Percentiles rank a stretch among this genome's conserved stretches.
These are phyloP conservation scores for Antitype chi DNA, from an alignment of 2,888 invertebrate species.

Conservation along the genomic window DNA sequence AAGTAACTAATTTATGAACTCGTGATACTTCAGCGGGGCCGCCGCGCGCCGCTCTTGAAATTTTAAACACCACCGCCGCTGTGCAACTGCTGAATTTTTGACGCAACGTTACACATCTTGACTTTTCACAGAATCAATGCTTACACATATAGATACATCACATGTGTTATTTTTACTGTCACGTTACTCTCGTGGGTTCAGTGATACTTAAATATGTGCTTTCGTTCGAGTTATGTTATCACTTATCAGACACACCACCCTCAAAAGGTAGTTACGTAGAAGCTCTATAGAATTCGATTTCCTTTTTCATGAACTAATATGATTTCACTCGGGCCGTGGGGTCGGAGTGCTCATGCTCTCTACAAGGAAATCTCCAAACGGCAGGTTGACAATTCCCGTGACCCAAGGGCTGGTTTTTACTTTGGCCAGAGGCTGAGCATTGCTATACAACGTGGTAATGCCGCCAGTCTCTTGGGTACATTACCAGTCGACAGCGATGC, in stretches of 20 bases:
- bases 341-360: too few species aligned
- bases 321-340: too few species aligned
- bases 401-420: too few species aligned
- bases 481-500: too few species aligned
- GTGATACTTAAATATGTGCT: neutral
- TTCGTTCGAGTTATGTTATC: neutral
- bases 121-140: constrained; percentile 74
- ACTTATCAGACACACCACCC: neutral
- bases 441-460: too few species aligned
- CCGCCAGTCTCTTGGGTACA: too few species aligned
- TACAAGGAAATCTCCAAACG: too few species aligned
- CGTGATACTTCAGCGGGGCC: constrained; percentile 83
- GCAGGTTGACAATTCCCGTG: too few species aligned
- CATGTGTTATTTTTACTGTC: constrained; percentile 12
- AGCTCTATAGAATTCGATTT: neutral
- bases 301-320: neutral
- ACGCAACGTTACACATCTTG: constrained; percentile 78
- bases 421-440: too few species aligned
- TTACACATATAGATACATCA: constrained; percentile 61
- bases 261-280: neutral
- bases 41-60: constrained; percentile 85
- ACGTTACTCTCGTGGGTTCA: neutral
- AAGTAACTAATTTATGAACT: constrained; percentile 89
- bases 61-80: constrained; percentile 83
- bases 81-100: constrained; percentile 82